phyloP scores from a whole-genome alignment of 2,113 vertebrate genomes.

The Limanda limanda region DNA sequence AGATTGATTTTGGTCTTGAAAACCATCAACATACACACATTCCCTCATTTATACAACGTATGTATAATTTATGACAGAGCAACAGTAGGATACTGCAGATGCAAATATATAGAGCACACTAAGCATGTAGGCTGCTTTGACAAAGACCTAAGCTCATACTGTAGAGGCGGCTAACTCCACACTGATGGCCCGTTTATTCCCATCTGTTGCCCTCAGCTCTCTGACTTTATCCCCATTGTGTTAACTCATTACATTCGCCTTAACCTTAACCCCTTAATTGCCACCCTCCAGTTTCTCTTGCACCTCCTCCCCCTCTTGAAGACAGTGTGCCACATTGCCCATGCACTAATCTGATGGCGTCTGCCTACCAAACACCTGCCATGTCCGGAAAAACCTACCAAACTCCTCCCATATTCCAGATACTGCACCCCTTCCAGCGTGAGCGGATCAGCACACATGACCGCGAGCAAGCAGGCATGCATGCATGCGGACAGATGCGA shows the following conservation, averaged over 20 bases:
- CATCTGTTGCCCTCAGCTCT: slow-evolving; percentile 80
- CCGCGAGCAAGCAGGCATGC: slow-evolving; percentile 22
- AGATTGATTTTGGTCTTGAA: not conserved
- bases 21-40: not conserved
- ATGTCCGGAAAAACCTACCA: slow-evolving; percentile 51
- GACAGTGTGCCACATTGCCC: slow-evolving; percentile 74
- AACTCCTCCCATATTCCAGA: slow-evolving; percentile 59
- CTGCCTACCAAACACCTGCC: slow-evolving; percentile 80
- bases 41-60: not conserved
- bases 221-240: slow-evolving; percentile 82
- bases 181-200: slow-evolving; percentile 75
- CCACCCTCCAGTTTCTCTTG: slow-evolving; percentile 74
- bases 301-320: slow-evolving; percentile 61
- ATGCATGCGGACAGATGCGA: slow-evolving; percentile 52
- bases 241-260: slow-evolving; percentile 79
- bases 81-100: slow-evolving; percentile 27
- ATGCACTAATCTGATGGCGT: slow-evolving; percentile 78
- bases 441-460: slow-evolving; percentile 55
- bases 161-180: slow-evolving; percentile 57
- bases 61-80: not conserved
- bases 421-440: slow-evolving; percentile 44
- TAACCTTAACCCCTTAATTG: slow-evolving; percentile 81
- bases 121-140: slow-evolving; percentile 50
- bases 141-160: slow-evolving; percentile 67
- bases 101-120: slow-evolving; percentile 29